Conservation (phyloP, 1,140 invertebrate species). For the Aphidius ervi region DNA sequence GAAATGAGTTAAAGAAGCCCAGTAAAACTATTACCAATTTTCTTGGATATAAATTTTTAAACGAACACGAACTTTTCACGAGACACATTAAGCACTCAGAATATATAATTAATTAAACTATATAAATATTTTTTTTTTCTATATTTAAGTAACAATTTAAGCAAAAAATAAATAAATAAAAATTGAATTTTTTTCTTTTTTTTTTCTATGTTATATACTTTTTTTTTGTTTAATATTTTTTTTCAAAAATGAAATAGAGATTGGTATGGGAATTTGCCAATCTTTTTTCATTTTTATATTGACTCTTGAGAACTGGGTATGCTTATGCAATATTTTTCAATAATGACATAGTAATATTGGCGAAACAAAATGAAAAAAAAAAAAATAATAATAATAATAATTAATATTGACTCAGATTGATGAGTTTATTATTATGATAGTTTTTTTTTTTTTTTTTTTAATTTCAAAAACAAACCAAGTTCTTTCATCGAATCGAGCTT, state of each 20-base stretch:
- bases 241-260: neutral
- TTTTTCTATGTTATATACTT: no score
- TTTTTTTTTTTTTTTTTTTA: neutral
- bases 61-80: conserved; percentile 18
- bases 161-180: no score
- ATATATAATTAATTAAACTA: neutral
- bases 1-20: neutral
- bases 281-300: conserved; percentile 3
- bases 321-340: neutral
- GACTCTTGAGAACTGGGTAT: conserved; percentile 9
- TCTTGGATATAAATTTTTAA: conserved; percentile 10
- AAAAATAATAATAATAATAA: no score
- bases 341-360: no score
- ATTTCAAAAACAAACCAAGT: conserved; percentile 3
- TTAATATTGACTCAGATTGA: no score
- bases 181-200: no score
- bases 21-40: conserved; percentile 15
- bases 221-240: no score
- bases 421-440: no score
- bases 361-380: no score
- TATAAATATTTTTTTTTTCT: no score
- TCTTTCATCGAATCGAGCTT: neutral
- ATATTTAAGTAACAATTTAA: no score
- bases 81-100: conserved; percentile 17
- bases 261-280: neutral